Percentiles rank a stretch among this genome's conserved stretches.
Conservation (phyloP, 2,888 invertebrate species). For the Congeria kusceri region DNA sequence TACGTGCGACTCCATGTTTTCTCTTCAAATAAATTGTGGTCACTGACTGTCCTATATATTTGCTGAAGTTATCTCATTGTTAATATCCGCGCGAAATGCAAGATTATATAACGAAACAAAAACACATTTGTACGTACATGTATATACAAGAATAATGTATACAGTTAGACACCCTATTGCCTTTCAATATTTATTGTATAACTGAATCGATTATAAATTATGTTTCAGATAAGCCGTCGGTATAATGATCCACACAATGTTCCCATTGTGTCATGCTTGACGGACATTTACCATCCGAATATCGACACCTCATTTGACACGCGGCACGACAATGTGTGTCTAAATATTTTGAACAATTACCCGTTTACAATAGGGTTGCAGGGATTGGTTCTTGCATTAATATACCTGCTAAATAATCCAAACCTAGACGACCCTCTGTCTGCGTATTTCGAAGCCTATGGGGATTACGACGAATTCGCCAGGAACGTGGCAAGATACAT, state of each 20-base stretch:
- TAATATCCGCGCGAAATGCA: too few relatives aligned
- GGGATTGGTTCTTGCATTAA: constrained; percentile 33
- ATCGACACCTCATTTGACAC: constrained; percentile 35
- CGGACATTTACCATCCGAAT: constrained; percentile 56
- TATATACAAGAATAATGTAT: too few relatives aligned
- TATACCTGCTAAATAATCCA: constrained; percentile 45
- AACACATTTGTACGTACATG: too few relatives aligned
- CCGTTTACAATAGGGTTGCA: constrained; percentile 25
- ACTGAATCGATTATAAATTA: too few relatives aligned
- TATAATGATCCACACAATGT: constrained; percentile 23
- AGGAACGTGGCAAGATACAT: constrained; percentile 47
- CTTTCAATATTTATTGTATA: too few relatives aligned
- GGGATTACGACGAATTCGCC: constrained; percentile 15
- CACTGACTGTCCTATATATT: too few relatives aligned
- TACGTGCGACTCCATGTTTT: too few relatives aligned
- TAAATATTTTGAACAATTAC: constrained; percentile 43
- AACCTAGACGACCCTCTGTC: constrained; percentile 41
- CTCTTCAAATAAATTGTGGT: too few relatives aligned
- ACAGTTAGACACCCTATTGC: too few relatives aligned
- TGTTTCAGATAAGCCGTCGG: constrained; percentile 20
- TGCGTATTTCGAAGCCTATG: constrained; percentile 17
- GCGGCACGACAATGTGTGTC: constrained; percentile 39
- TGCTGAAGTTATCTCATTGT: too few relatives aligned
- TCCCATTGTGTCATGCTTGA: constrained; percentile 41
- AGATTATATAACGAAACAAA: too few relatives aligned